Evolutionary conservation across 2,797 vertebrate genomes (phyloP), one percentile per base, ranked within the genome.

Genomic region (Notoglanidium macrostoma): DNA sequence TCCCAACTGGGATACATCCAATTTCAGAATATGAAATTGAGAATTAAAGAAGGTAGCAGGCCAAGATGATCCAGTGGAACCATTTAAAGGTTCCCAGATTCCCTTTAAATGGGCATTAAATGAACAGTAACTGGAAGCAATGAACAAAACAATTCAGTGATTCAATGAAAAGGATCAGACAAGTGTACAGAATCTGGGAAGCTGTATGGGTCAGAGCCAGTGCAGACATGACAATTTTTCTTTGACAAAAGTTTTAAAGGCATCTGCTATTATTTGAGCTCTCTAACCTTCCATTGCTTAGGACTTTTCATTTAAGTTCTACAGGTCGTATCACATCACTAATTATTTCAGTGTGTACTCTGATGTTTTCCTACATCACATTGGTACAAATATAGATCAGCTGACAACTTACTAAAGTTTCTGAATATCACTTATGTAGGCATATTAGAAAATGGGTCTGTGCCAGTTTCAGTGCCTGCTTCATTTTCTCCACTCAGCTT

Each of bases 381-480:
- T 65, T 40, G 26, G 7, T n/a, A 15, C 9, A 15, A 63, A 54
- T 49, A 55, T 0, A 76, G 5, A 76, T 76, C 70, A 83, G 44
- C 59, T 74, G 79, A 81, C 79, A 87, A 51, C 35, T 51, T 67
- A 57, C 68, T 74, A 26, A 29, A 32, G 54, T 73, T 86, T 86
- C 23, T 46, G 12, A 79, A 49, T 40, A 84, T 61, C 17, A 87
- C 74, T 73, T 81, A 76, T 40, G 65, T 35, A 35, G 32, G 29
- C 54, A 49, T 59, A 59, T 51, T 61, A 89, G 65, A 79, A 83
- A 89, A 55, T 79, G 79, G 10, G 57, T 83, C 26, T 83, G 72
- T 80, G 78, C 77, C 23, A 80, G 32, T 3, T 21, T 77, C 14
- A 19, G 7, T 59, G 35, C 49, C 35, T 49, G 11, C 73, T 46